Evolutionary conservation across 2,888 invertebrate species (phyloP), one percentile per base, ranked within the genome.

Genomic region (Tenodera sinensis): DNA sequence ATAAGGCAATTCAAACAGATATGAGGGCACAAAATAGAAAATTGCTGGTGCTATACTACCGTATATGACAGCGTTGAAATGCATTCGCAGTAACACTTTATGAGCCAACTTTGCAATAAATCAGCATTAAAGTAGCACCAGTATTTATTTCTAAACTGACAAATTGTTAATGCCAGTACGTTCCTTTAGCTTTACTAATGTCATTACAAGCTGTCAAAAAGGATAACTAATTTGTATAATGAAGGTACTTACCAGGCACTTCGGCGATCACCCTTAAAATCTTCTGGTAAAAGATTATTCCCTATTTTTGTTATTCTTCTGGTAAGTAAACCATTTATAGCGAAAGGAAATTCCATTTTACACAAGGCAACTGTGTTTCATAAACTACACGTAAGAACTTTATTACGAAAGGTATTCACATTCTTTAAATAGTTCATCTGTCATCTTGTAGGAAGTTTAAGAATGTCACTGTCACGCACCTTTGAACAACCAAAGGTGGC

Each of bases 261-360:
- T 83, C 89, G 89, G 28, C 89, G 89, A 87, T 90, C 89, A 28
- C 89, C 90, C 25, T 81, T 85, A 81, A 89, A 90, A 81, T 89
- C 89, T 34, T 90, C 86, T 4, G 90, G 90, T 81, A 90, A 15
- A 30, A 90, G 88, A 28, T 88, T 85, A 27, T 88, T 85, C 83
- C 81, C 88, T n/a, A 91, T 83, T 88, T 90, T 91, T 25, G 82
- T 71, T n/a, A 91, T 89, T 86, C 90, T 90, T 15, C 85, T 47
- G 71, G 83, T 30, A 30, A 91, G 88, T 42, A 90, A 34, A 42
- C 83, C 86, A 84, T 90, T 91, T 28, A 91, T 84, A 54, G 81
- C 89, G 82, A 91, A 91, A 25, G 90, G 89, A 87, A 91, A 91
- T 47, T 91, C 90, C 91, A 91, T 91, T 83, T 54, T 90, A 71